A percentile compares a stretch with the other conserved stretches of the same genome.
phyloP scores from a whole-genome alignment of 2,888 invertebrate genomes.

The Lutraria lutraria region DNA sequence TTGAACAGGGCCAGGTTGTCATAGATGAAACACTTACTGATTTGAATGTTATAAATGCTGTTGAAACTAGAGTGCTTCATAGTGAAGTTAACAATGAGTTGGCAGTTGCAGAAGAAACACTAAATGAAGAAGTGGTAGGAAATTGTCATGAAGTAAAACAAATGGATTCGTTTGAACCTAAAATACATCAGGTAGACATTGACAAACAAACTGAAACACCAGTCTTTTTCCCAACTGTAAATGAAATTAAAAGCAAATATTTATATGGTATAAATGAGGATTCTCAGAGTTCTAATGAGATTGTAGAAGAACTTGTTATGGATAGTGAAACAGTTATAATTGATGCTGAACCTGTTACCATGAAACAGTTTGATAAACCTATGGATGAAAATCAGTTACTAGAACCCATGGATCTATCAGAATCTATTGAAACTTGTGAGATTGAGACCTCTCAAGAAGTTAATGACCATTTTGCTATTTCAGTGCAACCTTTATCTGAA shows the following conservation, averaged over 20 bases:
- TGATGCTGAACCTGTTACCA: not conserved
- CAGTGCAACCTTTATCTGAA: not conserved
- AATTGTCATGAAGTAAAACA: not conserved
- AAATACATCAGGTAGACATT: not conserved
- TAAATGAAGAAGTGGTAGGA: constrained; percentile 37
- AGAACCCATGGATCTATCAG: not conserved
- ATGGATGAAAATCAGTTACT: not conserved
- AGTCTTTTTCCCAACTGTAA: constrained; percentile 2
- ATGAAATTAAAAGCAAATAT: constrained; percentile 36
- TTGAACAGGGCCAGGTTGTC: constrained; percentile 21
- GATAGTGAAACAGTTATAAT: constrained; percentile 8
- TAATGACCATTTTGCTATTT: not conserved
- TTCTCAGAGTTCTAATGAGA: constrained; percentile 51
- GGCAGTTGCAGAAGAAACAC: not conserved
- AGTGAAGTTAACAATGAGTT: constrained; percentile 28
- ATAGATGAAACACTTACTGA: constrained; percentile 28
- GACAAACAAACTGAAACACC: constrained; percentile 1
- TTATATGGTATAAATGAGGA: constrained; percentile 61
- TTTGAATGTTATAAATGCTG: constrained; percentile 1
- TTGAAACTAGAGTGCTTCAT: constrained; percentile 15
- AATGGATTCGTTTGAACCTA: not conserved
- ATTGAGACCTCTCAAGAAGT: not conserved
- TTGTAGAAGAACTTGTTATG: constrained; percentile 51
- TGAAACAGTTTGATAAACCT: not conserved
- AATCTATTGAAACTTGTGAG: not conserved